Evolutionary conservation across 2,888 invertebrate genomes (phyloP), one percentile per base, ranked within the genome.

Genomic region (Agrotis exclamationis): DNA sequence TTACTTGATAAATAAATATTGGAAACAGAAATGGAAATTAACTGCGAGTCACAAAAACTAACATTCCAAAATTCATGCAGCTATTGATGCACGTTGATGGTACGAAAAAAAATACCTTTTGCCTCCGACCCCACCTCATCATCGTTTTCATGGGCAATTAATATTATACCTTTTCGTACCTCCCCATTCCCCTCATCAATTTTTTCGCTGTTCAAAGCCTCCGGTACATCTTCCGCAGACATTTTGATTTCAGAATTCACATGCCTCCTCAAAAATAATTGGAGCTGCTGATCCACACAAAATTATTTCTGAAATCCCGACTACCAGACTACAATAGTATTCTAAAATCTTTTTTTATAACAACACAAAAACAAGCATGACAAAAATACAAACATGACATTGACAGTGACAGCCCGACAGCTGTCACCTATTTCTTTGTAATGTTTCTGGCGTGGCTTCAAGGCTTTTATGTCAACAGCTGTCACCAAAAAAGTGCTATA

Each of bases 131-230:
- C 53, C 53, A 47, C 22, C 33, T 24, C 65, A 65, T 24, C 65
- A 65, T 57, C 24, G 22, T 33, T 33, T n/a, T 65, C 50, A 33
- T 74, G 56, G 48, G 64, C 54, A 39, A 72, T 33, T 63, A 72
- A 74, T 39, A 74, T 57, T 75, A 51, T 73, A 73, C 67, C 75
- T 75, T 68, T 0, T 75, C 75, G 3, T 22, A 58, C 0, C 18
- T 47, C 48, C 22, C 2, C 58, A 54, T 14, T 51, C 45, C 50
- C 60, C 18, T 50, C 69, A 33, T 54, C 33, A 60, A 47, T 57
- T 20, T 57, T 48, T 44, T 78, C 73, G 24, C 18, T 64, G 22
- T 20, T n/a, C 7, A 39, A 24, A 22, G 51, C 14, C 18, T 33
- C n/a, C 24, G 56, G 24, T 4, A 51, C 44, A 60, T 72, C 50